phyloP scores from a whole-genome alignment of 2,797 vertebrate species.

The Lemur catta region DNA sequence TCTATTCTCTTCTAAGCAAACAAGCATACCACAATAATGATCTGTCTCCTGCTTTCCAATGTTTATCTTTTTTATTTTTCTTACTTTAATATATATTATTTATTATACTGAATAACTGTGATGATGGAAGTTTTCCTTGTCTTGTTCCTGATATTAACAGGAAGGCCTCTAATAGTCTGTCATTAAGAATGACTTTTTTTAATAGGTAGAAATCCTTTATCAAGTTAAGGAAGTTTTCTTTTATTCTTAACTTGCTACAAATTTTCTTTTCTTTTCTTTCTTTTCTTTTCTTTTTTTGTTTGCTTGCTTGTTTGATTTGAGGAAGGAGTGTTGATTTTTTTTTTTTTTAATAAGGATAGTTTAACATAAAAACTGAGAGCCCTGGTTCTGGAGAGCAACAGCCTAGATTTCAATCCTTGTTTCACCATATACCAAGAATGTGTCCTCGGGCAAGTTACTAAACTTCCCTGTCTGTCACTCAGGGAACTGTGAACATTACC shows the following conservation, averaged over 20 bases:
- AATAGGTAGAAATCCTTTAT: neutral
- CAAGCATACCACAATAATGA: neutral
- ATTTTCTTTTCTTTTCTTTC: neutral
- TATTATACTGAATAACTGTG: neutral
- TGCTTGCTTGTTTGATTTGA: neutral
- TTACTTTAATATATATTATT: slow-evolving; percentile 42
- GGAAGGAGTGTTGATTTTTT: neutral
- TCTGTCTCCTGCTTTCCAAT: neutral
- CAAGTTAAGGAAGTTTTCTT: neutral
- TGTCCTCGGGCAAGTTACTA: neutral
- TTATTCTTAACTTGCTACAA: neutral
- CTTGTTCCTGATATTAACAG: neutral
- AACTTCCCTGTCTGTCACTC: neutral
- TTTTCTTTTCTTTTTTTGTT: neutral
- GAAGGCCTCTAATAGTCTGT: neutral
- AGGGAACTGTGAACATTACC: neutral
- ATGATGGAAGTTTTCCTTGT: neutral
- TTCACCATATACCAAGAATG: neutral
- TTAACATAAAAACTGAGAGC: neutral
- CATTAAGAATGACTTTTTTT: neutral
- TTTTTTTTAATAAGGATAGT: neutral
- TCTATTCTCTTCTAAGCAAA: neutral
- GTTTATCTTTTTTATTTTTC: neutral
- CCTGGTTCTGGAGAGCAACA: neutral
- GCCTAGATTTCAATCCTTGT: neutral